A percentile compares a stretch with the other conserved stretches of the same genome.
These are phyloP conservation scores for Abrostola triplasia DNA, from an alignment of 2,888 invertebrate species.

Conservation along the genomic window DNA sequence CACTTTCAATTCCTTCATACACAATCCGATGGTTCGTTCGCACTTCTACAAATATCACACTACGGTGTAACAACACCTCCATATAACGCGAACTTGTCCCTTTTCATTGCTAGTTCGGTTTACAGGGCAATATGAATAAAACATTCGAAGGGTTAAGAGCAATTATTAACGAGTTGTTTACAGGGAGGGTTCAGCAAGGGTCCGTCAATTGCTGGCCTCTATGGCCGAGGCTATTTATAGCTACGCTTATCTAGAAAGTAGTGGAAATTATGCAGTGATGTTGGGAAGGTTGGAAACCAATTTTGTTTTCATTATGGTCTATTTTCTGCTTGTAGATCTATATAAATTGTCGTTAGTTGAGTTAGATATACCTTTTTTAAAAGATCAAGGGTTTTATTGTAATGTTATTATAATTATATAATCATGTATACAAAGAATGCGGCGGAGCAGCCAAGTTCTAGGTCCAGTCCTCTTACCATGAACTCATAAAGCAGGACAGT, in stretches of 20 bases:
- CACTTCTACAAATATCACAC: not conserved
- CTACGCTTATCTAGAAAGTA: constrained; percentile 8
- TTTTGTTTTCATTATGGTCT: not conserved
- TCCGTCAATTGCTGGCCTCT: constrained; percentile 33
- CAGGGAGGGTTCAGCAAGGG: constrained; percentile 61
- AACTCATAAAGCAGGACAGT: too few relatives aligned
- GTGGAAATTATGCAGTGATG: constrained; percentile 12
- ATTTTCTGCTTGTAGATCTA: not conserved
- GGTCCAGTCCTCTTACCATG: too few relatives aligned
- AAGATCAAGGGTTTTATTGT: too few relatives aligned
- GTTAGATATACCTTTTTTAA: too few relatives aligned
- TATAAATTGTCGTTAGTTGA: not conserved
- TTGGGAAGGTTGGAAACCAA: not conserved
- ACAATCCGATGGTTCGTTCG: not conserved
- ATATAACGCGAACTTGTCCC: constrained; percentile 66
- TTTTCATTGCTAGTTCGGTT: constrained; percentile 80
- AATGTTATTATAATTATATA: too few relatives aligned
- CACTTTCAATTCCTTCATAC: too few relatives aligned
- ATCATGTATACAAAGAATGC: too few relatives aligned
- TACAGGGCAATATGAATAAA: constrained; percentile 76
- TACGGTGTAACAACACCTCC: constrained; percentile 52
- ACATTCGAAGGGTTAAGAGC: constrained; percentile 71
- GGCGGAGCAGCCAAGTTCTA: too few relatives aligned
- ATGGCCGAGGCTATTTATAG: constrained; percentile 27
- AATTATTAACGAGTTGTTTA: constrained; percentile 85